Evolutionary conservation across 2,888 invertebrate genomes (phyloP).

Genomic region (Dasypolia templi): DNA sequence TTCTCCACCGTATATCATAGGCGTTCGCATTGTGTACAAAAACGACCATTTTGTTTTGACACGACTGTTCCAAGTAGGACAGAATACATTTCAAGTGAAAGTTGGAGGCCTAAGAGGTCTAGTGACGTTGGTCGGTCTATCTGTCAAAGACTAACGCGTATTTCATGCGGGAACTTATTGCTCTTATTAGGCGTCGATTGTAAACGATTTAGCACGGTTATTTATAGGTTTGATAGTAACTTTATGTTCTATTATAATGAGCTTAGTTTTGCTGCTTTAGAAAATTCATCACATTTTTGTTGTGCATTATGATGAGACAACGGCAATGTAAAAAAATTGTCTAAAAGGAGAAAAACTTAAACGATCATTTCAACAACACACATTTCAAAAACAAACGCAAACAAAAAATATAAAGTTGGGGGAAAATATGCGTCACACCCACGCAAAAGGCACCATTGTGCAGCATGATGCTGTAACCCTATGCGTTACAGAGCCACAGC

Average conservation of each 20-base stretch:
- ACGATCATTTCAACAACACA: too few species aligned
- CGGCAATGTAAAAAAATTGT: not conserved
- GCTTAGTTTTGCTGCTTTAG: slow-evolving; percentile 1
- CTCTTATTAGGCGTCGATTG: slow-evolving; percentile 82
- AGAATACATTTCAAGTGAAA: slow-evolving; percentile 52
- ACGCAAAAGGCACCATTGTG: too few species aligned
- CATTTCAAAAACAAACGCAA: too few species aligned
- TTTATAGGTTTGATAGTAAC: slow-evolving; percentile 71
- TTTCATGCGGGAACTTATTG: slow-evolving; percentile 85
- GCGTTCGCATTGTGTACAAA: slow-evolving; percentile 76
- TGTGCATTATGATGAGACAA: not conserved
- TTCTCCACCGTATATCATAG: slow-evolving; percentile 84
- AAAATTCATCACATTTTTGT: not conserved
- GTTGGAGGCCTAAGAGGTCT: slow-evolving; percentile 64
- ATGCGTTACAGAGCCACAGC: too few species aligned
- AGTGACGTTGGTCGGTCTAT: slow-evolving; percentile 69
- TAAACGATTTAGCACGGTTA: slow-evolving; percentile 75
- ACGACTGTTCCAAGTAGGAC: slow-evolving; percentile 57
- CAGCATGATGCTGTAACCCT: too few species aligned
- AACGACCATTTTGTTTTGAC: slow-evolving; percentile 75
- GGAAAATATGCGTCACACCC: too few species aligned
- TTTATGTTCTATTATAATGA: slow-evolving; percentile 43
- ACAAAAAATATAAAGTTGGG: too few species aligned
- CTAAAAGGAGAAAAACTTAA: too few species aligned
- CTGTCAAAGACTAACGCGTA: slow-evolving; percentile 82